Evolutionary conservation across 2,113 vertebrate species (phyloP).

Genomic region (Entelurus aequoreus): DNA sequence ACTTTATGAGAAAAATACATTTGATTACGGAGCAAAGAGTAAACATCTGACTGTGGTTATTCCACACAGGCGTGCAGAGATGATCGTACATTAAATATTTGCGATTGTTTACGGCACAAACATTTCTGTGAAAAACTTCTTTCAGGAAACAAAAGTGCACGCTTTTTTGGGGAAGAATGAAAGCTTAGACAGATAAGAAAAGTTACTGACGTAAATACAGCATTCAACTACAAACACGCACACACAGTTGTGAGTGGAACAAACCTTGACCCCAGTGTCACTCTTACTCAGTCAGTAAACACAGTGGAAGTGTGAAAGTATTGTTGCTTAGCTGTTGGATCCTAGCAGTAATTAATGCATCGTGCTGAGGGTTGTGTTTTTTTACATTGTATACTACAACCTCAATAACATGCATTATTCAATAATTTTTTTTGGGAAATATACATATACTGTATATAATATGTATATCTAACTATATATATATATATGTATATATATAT

Average conservation of each 20-base stretch:
- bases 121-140: not conserved
- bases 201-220: too few relatives aligned
- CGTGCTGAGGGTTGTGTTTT: too few relatives aligned
- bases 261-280: not conserved
- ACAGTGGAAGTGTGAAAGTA: not conserved
- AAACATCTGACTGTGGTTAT: slow-evolving; percentile 1
- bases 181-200: too few relatives aligned
- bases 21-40: slow-evolving; percentile 22
- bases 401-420: too few relatives aligned
- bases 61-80: slow-evolving; percentile 1
- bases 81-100: not conserved
- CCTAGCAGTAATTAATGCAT: too few relatives aligned
- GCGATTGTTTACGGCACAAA: not conserved
- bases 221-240: too few relatives aligned
- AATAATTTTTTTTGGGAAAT: too few relatives aligned
- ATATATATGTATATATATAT: too few relatives aligned
- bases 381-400: too few relatives aligned
- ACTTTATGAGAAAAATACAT: slow-evolving; percentile 1
- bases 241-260: not conserved
- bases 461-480: too few relatives aligned
- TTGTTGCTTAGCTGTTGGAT: not conserved
- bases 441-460: too few relatives aligned
- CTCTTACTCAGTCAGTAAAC: slow-evolving; percentile 2
- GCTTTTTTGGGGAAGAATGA: too few relatives aligned
- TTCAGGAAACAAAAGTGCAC: not conserved